These are phyloP conservation scores for Chloroceryle aenea DNA, from an alignment of 2,113 vertebrate genomes.

Conservation along the genomic window DNA sequence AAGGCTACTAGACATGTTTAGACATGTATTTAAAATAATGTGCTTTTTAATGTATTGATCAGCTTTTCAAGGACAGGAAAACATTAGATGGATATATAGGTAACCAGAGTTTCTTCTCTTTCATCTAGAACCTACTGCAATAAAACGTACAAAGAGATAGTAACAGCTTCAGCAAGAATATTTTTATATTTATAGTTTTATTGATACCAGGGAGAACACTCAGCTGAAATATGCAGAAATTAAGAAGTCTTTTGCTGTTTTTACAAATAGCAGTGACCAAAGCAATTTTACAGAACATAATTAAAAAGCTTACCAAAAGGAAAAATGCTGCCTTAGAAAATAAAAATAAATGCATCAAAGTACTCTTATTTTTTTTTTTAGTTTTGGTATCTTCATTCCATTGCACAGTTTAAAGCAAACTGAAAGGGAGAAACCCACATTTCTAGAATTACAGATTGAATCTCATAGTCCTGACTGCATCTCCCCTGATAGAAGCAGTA, in stretches of 20 bases:
- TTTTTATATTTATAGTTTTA: neutral
- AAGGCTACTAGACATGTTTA: neutral
- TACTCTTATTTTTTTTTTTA: neutral
- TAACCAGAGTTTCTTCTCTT: neutral
- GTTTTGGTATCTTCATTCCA: neutral
- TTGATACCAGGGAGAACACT: neutral
- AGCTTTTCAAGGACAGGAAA: neutral
- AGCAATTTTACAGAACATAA: neutral
- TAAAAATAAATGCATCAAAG: neutral
- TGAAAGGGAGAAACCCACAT: neutral
- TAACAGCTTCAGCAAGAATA: neutral
- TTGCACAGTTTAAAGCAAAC: neutral
- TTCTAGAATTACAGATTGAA: neutral
- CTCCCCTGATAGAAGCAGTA: neutral
- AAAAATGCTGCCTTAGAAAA: neutral
- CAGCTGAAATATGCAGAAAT: neutral
- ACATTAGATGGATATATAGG: neutral
- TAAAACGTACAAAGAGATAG: neutral
- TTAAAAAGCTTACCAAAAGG: neutral
- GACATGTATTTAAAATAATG: neutral
- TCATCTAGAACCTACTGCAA: neutral
- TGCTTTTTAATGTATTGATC: neutral
- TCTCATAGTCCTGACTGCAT: neutral
- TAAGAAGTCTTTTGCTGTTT: neutral
- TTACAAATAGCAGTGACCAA: neutral